Evolutionary conservation across 2,797 vertebrate species (phyloP).

Genomic region (Schizopygopsis malacanthus): DNA sequence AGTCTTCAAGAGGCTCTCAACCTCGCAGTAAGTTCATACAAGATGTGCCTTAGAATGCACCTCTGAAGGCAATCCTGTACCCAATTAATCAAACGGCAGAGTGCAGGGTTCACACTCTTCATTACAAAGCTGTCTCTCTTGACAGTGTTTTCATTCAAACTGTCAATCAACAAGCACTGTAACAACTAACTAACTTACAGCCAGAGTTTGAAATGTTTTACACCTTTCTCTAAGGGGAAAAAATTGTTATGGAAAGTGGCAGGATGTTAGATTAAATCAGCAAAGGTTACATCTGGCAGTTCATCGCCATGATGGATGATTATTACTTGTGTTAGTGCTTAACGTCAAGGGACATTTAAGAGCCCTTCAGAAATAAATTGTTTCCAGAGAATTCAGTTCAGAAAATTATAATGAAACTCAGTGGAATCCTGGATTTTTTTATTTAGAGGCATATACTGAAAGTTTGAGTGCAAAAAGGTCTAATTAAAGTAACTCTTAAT

Average conservation of each 20-base stretch:
- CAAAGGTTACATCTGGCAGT: conserved; percentile 68
- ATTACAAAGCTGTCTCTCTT: conserved; percentile 47
- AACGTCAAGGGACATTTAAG: conserved; percentile 72
- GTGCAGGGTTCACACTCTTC: conserved; percentile 32
- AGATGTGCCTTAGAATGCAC: conserved; percentile 21
- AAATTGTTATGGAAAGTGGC: conserved; percentile 69
- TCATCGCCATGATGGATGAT: conserved; percentile 74
- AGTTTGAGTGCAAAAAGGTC: neutral
- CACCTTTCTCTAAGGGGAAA: conserved; percentile 34
- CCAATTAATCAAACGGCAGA: conserved; percentile 46
- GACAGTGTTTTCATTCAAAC: conserved; percentile 32
- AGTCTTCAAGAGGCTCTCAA: conserved; percentile 15
- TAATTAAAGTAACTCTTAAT: neutral
- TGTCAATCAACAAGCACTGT: conserved; percentile 28
- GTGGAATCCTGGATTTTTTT: conserved; percentile 53
- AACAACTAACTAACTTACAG: conserved; percentile 58
- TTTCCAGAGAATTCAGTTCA: conserved; percentile 69
- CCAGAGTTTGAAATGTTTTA: conserved; percentile 61
- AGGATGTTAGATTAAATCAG: conserved; percentile 68
- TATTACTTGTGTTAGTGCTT: conserved; percentile 68
- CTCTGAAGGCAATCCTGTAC: conserved; percentile 2
- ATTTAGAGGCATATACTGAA: conserved; percentile 23
- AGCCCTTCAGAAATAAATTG: conserved; percentile 76
- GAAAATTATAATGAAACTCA: conserved; percentile 65
- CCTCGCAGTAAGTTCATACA: conserved; percentile 9